A percentile compares a stretch with the other conserved stretches of the same genome.
These are phyloP conservation scores for Chiroxiphia lanceolata DNA, from an alignment of 2,797 vertebrate species.

Conservation along the genomic window DNA sequence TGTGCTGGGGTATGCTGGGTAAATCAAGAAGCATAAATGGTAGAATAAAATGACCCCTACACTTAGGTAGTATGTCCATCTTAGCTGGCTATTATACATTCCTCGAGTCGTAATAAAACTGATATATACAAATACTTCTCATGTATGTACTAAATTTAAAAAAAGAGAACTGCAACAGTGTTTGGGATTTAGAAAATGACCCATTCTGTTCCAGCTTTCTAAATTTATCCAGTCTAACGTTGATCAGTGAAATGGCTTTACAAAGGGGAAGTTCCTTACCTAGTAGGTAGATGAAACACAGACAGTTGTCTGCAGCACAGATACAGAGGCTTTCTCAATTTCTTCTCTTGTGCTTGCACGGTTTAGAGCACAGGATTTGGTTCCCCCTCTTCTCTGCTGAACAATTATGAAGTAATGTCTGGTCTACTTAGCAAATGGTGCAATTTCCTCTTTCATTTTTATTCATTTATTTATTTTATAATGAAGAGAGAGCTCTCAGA, in stretches of 20 bases:
- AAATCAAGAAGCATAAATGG: background rate
- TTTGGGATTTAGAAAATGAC: background rate
- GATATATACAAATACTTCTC: background rate
- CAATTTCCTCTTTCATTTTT: conserved; percentile 45
- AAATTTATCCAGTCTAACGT: background rate
- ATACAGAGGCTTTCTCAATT: background rate
- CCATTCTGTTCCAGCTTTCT: background rate
- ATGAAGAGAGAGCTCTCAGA: conserved; percentile 37
- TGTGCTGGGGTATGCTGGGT: background rate
- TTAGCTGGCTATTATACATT: background rate
- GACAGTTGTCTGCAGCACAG: background rate
- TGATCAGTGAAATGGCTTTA: background rate
- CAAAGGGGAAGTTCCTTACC: background rate
- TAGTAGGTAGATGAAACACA: background rate
- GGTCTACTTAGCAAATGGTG: conserved; percentile 16
- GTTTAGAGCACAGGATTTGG: background rate
- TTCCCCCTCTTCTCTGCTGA: background rate
- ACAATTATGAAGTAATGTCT: background rate
- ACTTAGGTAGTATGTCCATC: background rate
- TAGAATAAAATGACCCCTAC: background rate
- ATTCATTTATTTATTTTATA: conserved; percentile 60
- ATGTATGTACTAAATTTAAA: background rate
- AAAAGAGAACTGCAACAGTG: background rate
- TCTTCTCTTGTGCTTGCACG: background rate
- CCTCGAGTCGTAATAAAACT: background rate